phyloP scores from a whole-genome alignment of 2,113 vertebrate species.

The Ptychochromis oligacanthus region DNA sequence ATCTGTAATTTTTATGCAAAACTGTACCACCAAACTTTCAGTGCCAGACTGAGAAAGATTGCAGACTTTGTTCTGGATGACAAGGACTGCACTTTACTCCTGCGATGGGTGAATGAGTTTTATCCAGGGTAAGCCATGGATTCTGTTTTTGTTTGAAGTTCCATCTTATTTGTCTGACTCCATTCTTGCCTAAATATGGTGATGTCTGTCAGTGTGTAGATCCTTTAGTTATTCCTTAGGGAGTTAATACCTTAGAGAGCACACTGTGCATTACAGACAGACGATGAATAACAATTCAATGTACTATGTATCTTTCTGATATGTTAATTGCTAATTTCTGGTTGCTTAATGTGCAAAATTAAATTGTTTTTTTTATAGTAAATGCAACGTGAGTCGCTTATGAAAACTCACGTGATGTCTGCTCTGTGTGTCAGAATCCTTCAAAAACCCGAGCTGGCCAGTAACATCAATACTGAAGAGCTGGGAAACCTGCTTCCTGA shows the following conservation, averaged over 20 bases:
- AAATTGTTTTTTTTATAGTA: accelerated
- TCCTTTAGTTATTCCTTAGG: not conserved
- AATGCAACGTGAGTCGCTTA: not conserved
- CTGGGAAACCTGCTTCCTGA: slow-evolving; percentile 84
- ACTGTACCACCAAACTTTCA: slow-evolving; percentile 82
- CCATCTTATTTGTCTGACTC: not conserved
- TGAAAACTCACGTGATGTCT: not conserved
- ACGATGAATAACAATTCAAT: not conserved
- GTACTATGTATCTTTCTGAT: too few relatives aligned
- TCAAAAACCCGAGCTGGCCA: slow-evolving; percentile 69
- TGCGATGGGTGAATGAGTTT: slow-evolving; percentile 84
- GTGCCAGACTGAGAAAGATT: slow-evolving; percentile 66
- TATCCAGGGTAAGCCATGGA: slow-evolving; percentile 78
- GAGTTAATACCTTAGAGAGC: not conserved
- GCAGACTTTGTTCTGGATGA: slow-evolving; percentile 81
- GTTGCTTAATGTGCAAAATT: accelerated
- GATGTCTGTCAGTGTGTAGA: not conserved
- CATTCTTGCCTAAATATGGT: not conserved
- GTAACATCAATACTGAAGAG: slow-evolving; percentile 69
- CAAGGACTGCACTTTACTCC: slow-evolving; percentile 80
- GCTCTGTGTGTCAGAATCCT: slow-evolving; percentile 80
- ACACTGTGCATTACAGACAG: not conserved
- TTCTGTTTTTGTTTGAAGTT: not conserved
- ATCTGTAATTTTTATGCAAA: slow-evolving; percentile 85
- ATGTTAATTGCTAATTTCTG: too few relatives aligned